Evolutionary conservation across 2,797 vertebrate species (phyloP), one percentile per base, ranked within the genome.

Genomic region (Neoniphon sammara): DNA sequence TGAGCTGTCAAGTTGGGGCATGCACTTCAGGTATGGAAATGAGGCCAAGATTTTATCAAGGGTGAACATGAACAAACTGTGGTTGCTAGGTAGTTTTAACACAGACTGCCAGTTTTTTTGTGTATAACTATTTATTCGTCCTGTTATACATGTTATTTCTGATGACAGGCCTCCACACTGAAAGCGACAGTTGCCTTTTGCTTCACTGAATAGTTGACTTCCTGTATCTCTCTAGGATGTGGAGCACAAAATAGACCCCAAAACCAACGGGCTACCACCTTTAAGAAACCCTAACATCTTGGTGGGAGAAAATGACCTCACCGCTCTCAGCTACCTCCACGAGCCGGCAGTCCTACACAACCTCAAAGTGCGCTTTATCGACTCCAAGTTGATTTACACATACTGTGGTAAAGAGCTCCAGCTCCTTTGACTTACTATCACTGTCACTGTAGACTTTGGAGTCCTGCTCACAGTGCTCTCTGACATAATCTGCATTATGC

Each of bases 321-420:
- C 98, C 0, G 95, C 97, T 0, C 96, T 99, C 80, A 99, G 98
- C 80, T 99, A 98, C 77, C 96, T 99, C 25, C 96, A 99, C 0
- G 98, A 99, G 81, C 98, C 98, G 0, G 97, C 98, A 0, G 96
- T 99, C 67, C 93, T 99, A 1, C 97, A 99, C 89, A 99, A 99
- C 92, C 96, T 99, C 66, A 95, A 94, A 93, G 96, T 99, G 53
- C 96, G 98, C 80, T 99, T 99, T 69, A 93, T 96, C 2, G 97
- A 99, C 90, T 98, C 97, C 21, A 99, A 95, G 80, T 91, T 96
- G 54, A 99, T 99, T 91, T 99, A 99, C 86, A 99, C 98, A 0
- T 99, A 99, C 70, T 99, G 98, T 72, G 98, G 98, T 98, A 95
- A 96, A 93, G 89, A 74, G 31, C 66, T 46, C 66, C 82, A 62